Evolutionary conservation across 2,888 invertebrate species (phyloP).

Genomic region (Acrobasis repandana): DNA sequence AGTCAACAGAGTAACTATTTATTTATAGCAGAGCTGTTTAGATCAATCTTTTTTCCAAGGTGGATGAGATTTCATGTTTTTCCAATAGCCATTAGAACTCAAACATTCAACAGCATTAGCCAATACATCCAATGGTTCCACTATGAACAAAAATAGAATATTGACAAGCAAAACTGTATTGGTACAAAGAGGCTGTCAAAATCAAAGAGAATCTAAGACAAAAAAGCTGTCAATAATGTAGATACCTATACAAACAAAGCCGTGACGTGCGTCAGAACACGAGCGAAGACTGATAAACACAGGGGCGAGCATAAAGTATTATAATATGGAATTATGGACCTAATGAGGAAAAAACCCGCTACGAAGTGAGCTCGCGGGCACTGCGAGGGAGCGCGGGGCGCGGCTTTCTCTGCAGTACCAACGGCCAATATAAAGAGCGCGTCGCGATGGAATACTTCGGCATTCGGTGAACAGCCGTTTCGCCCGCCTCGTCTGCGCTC

Average conservation of each 20-base stretch:
- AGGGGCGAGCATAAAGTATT: conserved; percentile 60
- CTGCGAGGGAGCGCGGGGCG: conserved; percentile 70
- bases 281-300: conserved; percentile 71
- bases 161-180: neutral
- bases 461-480: conserved; percentile 82
- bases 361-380: conserved; percentile 60
- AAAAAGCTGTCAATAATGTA: conserved; percentile 30
- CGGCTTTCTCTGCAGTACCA: conserved; percentile 78
- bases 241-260: conserved; percentile 46
- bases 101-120: neutral
- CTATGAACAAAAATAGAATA: conserved; percentile 5
- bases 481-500: conserved; percentile 71
- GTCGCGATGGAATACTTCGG: conserved; percentile 76
- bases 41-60: neutral
- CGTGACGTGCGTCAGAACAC: conserved; percentile 55
- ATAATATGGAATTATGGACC: conserved; percentile 71
- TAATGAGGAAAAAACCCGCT: conserved; percentile 83
- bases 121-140: neutral
- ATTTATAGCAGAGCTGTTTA: neutral
- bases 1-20: neutral
- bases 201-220: conserved; percentile 17
- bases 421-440: conserved; percentile 78
- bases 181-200: conserved; percentile 2
- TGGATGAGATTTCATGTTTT: neutral
- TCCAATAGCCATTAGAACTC: neutral